Evolutionary conservation across 1,140 invertebrate species (phyloP).

Genomic region (Sarcophaga peregrina): DNA sequence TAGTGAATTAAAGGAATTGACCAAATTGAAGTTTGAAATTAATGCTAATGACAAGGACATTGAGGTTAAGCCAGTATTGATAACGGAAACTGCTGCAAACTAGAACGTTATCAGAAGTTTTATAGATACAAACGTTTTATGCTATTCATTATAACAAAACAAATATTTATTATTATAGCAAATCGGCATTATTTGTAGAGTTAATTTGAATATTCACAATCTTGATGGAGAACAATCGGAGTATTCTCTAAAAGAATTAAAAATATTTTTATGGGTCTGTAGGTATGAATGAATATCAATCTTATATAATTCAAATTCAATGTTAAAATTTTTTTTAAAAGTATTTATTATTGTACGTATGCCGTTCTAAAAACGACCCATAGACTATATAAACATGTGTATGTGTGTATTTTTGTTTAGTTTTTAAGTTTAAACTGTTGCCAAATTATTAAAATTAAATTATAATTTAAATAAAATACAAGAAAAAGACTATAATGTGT

Average conservation of each 20-base stretch:
- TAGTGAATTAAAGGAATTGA: conserved; percentile 54
- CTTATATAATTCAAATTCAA: too few relatives aligned
- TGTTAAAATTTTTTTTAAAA: too few relatives aligned
- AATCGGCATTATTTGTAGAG: neutral
- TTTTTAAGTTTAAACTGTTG: conserved; percentile 54
- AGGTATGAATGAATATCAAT: too few relatives aligned
- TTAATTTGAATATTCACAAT: neutral
- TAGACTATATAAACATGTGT: conserved; percentile 47
- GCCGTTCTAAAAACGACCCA: too few relatives aligned
- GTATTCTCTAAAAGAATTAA: neutral
- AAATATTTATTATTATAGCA: neutral
- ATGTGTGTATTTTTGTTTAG: conserved; percentile 55
- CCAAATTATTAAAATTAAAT: conserved; percentile 35
- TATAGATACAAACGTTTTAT: neutral
- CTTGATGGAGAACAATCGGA: neutral
- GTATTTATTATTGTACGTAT: too few relatives aligned
- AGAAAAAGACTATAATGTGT: neutral
- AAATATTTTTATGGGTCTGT: too few relatives aligned
- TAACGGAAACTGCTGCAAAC: conserved; percentile 46
- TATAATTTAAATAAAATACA: conserved; percentile 54
- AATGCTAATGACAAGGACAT: conserved; percentile 56
- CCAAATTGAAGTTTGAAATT: conserved; percentile 63
- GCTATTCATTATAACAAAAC: conserved; percentile 7
- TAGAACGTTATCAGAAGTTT: neutral
- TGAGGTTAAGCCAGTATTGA: conserved; percentile 56